Percentiles rank a stretch among this genome's conserved stretches.
Evolutionary conservation across 2,797 vertebrate species (phyloP).

Genomic region (Diglossa cyanea): DNA sequence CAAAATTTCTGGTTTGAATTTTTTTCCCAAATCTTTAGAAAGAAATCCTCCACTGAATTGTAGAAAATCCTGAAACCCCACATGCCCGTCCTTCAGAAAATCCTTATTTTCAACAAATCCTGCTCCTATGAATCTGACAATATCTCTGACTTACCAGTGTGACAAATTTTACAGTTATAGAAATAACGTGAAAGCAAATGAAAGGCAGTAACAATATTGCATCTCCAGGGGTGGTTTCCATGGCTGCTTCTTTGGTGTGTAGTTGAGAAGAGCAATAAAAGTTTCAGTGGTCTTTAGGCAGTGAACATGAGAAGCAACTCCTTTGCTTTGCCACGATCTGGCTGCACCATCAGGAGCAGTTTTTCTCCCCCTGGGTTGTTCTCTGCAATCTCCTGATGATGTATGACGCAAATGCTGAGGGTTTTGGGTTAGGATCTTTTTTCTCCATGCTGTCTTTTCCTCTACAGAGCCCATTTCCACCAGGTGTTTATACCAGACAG

Average conservation of each 20-base stretch:
- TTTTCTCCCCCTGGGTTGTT: not conserved
- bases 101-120: not conserved
- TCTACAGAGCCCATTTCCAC: not conserved
- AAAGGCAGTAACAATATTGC: not conserved
- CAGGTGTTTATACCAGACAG: not conserved
- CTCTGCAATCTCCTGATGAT: not conserved
- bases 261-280: not conserved
- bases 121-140: not conserved
- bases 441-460: not conserved
- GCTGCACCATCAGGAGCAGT: not conserved
- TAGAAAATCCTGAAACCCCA: rapidly evolving
- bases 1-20: not conserved
- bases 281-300: not conserved
- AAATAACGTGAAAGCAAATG: not conserved
- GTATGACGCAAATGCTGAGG: not conserved
- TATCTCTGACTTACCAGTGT: not conserved
- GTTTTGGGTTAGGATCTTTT: not conserved
- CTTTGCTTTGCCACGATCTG: not conserved
- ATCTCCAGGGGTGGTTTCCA: not conserved
- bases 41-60: not conserved
- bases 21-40: not conserved
- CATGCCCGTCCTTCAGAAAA: not conserved
- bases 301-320: not conserved
- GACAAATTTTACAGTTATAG: not conserved
- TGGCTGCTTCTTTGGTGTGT: not conserved